Percentiles rank a stretch among this genome's conserved stretches.
phyloP scores from a whole-genome alignment of 1,140 invertebrate genomes.

The Drosophila pandora region DNA sequence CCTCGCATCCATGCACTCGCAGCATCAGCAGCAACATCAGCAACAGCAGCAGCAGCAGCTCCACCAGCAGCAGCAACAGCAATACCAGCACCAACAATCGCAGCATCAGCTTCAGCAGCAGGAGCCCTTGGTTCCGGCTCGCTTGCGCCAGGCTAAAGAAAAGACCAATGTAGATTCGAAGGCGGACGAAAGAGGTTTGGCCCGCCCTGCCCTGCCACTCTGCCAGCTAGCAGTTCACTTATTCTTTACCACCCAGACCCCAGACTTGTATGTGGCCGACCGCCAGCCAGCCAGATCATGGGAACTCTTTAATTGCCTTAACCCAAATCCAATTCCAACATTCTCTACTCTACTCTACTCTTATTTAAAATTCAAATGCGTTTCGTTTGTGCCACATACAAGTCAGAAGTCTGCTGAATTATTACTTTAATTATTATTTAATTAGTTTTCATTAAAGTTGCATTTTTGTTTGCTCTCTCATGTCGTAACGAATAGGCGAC shows the following conservation, averaged over 20 bases:
- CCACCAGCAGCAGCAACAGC: slow-evolving; percentile 79
- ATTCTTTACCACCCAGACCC: slow-evolving; percentile 2
- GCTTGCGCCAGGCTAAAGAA: slow-evolving; percentile 86
- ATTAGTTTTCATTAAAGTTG: slow-evolving; percentile 23
- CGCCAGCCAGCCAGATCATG: neutral
- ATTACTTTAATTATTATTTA: slow-evolving; percentile 19
- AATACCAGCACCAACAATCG: slow-evolving; percentile 45
- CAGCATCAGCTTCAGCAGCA: slow-evolving; percentile 70
- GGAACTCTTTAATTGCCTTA: slow-evolving; percentile 9
- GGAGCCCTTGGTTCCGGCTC: slow-evolving; percentile 85
- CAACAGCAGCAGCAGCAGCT: slow-evolving; percentile 68
- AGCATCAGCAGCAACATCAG: slow-evolving; percentile 70
- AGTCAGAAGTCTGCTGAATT: slow-evolving; percentile 3
- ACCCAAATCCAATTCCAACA: neutral
- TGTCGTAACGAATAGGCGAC: slow-evolving; percentile 76
- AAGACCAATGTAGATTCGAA: slow-evolving; percentile 87
- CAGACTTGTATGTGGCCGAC: slow-evolving; percentile 32
- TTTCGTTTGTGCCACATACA: slow-evolving; percentile 21
- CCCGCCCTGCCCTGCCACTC: slow-evolving; percentile 2
- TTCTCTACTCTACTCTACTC: neutral
- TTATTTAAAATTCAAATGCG: slow-evolving; percentile 3
- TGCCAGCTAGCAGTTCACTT: slow-evolving; percentile 30
- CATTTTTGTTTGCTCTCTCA: slow-evolving; percentile 36
- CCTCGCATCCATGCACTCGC: slow-evolving; percentile 87
- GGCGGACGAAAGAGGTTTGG: slow-evolving; percentile 86